A percentile compares a stretch with the other conserved stretches of the same genome.
Conservation (phyloP, 2,888 invertebrate species). For the Rhamnusium bicolor region DNA sequence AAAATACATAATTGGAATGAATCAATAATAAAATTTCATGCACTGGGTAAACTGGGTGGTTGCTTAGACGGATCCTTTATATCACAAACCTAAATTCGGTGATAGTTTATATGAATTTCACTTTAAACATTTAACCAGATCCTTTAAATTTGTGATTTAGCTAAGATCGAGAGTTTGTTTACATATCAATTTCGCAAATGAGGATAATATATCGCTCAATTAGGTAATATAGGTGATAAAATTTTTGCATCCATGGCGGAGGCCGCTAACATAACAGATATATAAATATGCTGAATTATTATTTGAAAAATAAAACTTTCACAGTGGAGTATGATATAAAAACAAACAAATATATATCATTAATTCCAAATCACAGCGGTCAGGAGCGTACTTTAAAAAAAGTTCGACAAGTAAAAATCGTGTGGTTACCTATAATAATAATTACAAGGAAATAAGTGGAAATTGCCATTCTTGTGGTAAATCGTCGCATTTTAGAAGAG, state of each 20-base stretch:
- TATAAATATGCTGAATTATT: neutral
- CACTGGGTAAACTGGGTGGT: neutral
- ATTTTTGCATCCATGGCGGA: neutral
- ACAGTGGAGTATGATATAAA: too few species aligned
- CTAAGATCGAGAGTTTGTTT: constrained; percentile 26
- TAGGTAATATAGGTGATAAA: constrained; percentile 4
- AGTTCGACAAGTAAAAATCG: too few species aligned
- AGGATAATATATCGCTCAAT: constrained; percentile 6
- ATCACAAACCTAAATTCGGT: constrained; percentile 15
- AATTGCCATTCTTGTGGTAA: too few species aligned
- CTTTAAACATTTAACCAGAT: too few species aligned
- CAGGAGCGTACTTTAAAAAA: too few species aligned
- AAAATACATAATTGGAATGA: neutral
- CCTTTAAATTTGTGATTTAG: too few species aligned
- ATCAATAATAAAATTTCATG: neutral
- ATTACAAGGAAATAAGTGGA: too few species aligned
- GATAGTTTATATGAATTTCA: constrained; percentile 17
- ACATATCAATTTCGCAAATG: neutral
- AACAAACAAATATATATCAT: too few species aligned
- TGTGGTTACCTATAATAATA: too few species aligned
- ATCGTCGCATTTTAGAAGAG: too few species aligned
- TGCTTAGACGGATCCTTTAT: neutral
- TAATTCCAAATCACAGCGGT: neutral
- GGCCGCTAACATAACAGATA: constrained; percentile 22
- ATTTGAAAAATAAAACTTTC: constrained; percentile 17